Percentiles rank a stretch among this genome's conserved stretches.
These are phyloP conservation scores for Suncus etruscus DNA, from an alignment of 2,113 vertebrate species.

Conservation along the genomic window DNA sequence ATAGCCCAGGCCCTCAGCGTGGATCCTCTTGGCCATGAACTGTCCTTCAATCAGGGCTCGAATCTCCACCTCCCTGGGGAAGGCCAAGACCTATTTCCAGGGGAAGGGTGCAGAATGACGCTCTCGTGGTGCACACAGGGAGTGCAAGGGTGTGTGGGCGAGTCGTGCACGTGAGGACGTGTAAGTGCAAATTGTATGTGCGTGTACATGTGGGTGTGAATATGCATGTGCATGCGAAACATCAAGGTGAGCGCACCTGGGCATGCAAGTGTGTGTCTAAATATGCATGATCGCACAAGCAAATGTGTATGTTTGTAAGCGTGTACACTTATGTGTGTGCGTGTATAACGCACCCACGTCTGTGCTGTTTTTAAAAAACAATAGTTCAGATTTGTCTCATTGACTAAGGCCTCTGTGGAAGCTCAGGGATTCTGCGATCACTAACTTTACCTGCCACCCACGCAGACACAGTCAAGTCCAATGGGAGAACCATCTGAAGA, in stretches of 20 bases:
- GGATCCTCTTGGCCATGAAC: conserved; percentile 95
- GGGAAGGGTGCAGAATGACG: conserved; percentile 1
- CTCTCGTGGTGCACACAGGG: rapidly evolving
- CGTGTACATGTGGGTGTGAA: neutral
- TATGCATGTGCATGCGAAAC: neutral
- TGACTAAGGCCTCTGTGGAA: neutral
- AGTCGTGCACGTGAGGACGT: neutral
- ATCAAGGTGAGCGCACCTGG: too few species aligned
- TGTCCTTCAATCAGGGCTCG: conserved; percentile 96
- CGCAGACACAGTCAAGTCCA: too few species aligned
- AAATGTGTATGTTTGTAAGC: too few species aligned
- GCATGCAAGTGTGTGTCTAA: too few species aligned
- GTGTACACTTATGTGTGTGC: neutral
- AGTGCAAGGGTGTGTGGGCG: neutral
- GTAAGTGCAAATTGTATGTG: too few species aligned
- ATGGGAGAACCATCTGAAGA: too few species aligned
- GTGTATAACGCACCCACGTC: too few species aligned
- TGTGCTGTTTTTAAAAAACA: neutral
- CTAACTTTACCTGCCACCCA: neutral
- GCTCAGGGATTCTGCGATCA: neutral
- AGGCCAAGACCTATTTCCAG: conserved; percentile 88
- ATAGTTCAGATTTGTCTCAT: neutral
- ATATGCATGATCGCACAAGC: neutral
- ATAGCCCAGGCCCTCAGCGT: conserved; percentile 96
- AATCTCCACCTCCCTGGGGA: conserved; percentile 90